Base-by-base conservation (phyloP, 2,113 vertebrate species). In the Lamprologus callipterus region DNA sequence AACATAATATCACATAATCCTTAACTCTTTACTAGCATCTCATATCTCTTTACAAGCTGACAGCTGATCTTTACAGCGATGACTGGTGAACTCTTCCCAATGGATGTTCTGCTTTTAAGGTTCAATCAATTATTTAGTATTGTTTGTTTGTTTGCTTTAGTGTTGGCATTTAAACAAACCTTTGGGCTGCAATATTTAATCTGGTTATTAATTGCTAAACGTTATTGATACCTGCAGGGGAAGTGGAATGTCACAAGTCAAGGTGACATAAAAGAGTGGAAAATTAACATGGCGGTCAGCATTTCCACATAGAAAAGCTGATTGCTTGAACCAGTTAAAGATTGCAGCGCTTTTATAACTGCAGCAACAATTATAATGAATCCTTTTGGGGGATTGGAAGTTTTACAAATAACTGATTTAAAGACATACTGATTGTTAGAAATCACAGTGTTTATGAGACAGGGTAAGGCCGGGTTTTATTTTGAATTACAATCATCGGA, bases 1-100 rank as follows among this genome's bases (percentile, higher is more conserved):
- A 90, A 92, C 83, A 23, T 78, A 73, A 60, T 86, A 83, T 54
- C 73, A 68, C 84, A 68, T 92, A 85, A 93, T 93, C 92, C 80
- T 47, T 26, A 75, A 85, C 35, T 63, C 88, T 91, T 89, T 51
- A 60, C 68, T 42, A 40, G 58, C 19, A 8, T 68, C 73, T 47
- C 63, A 85, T 49, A 35, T 80, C 33, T 33, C 33, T 33, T 33
- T 33, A 33, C 33, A 33, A 23, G 81, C 28, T 89, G 89, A 91
- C 91, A 84, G 86, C 60, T 90, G 79, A 17, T 2, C 75, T 35
- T 68, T 17, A 79, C 26, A 51, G 51, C 13, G 3, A 58, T 4
- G 80, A 65, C 17, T 7, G 17, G 40, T 21, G 21, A 68, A n/a
- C 37, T 47, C 53, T 23, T 86, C 9, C 35, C 13, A 83, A 42